Evolutionary conservation across 2,113 vertebrate genomes (phyloP).

Genomic region (Asarcornis scutulata): DNA sequence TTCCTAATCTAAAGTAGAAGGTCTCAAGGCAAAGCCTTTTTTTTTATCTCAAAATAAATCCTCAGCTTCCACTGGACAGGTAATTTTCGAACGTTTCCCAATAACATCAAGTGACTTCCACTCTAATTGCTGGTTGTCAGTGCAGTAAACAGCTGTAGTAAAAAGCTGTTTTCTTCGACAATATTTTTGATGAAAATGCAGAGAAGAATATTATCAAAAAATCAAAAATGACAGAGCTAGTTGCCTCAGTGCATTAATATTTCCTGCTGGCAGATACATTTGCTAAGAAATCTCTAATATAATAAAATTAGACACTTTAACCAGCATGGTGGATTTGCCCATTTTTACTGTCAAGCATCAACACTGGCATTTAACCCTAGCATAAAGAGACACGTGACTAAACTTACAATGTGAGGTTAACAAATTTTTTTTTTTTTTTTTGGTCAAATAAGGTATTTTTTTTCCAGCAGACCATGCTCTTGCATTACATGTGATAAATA

Average conservation of each 20-base stretch:
- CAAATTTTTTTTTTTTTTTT: conserved; percentile 45
- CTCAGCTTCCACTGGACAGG: conserved; percentile 18
- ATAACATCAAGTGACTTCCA: conserved; percentile 10
- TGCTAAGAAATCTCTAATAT: conserved; percentile 81
- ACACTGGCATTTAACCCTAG: conserved; percentile 76
- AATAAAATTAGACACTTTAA: conserved; percentile 86
- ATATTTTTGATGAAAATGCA: conserved; percentile 70
- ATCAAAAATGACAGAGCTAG: conserved; percentile 64
- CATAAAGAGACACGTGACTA: conserved; percentile 72
- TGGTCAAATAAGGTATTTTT: conserved; percentile 46
- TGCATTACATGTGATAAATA: conserved; percentile 23
- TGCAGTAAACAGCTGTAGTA: conserved; percentile 64
- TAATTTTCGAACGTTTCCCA: conserved; percentile 52
- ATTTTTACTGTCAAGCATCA: conserved; percentile 79
- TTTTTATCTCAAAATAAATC: conserved; percentile 9
- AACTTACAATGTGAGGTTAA: conserved; percentile 70
- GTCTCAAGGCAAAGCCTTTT: not conserved
- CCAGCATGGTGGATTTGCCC: conserved; percentile 79
- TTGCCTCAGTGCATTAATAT: conserved; percentile 71
- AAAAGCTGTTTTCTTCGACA: conserved; percentile 58
- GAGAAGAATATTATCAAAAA: conserved; percentile 67
- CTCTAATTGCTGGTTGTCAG: conserved; percentile 66
- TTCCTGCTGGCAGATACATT: conserved; percentile 80
- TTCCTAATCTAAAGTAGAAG: not conserved
- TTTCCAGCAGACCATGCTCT: not conserved